Evolutionary conservation across 2,888 invertebrate species (phyloP).

Genomic region (Pachymerium ferrugineum): DNA sequence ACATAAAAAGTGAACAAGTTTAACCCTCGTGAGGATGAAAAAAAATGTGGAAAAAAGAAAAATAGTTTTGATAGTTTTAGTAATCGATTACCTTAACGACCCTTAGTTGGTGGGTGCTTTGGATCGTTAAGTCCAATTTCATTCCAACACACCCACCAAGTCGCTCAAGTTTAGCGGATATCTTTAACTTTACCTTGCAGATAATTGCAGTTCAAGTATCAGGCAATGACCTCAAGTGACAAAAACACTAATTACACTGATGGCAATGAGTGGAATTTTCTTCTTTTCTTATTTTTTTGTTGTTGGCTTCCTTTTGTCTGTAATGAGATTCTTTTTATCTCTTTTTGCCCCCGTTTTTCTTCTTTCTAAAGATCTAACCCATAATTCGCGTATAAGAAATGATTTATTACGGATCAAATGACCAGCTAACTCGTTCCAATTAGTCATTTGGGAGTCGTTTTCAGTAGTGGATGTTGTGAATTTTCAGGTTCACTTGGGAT

Average conservation of each 20-base stretch:
- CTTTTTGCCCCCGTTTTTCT: neutral
- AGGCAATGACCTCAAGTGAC: neutral
- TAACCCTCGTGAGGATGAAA: no score
- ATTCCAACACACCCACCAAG: no score
- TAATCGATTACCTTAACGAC: no score
- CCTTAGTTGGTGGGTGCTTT: no score
- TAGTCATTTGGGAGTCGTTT: neutral
- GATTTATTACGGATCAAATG: neutral
- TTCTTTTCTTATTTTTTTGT: neutral
- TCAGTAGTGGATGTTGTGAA: neutral
- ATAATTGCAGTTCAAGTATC: neutral
- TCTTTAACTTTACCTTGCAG: neutral
- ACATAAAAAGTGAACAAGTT: no score
- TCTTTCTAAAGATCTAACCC: neutral
- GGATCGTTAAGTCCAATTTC: no score
- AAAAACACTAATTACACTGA: neutral
- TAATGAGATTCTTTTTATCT: neutral
- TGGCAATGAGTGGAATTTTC: neutral
- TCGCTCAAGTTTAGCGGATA: no score
- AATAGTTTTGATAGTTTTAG: no score
- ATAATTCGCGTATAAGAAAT: neutral
- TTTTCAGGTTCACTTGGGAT: conserved; percentile 13
- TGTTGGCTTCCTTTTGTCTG: neutral
- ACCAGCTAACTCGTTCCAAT: neutral
- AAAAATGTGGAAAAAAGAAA: no score